Evolutionary conservation across 2,888 invertebrate genomes (phyloP).

Genomic region (Synergus itoensis): DNA sequence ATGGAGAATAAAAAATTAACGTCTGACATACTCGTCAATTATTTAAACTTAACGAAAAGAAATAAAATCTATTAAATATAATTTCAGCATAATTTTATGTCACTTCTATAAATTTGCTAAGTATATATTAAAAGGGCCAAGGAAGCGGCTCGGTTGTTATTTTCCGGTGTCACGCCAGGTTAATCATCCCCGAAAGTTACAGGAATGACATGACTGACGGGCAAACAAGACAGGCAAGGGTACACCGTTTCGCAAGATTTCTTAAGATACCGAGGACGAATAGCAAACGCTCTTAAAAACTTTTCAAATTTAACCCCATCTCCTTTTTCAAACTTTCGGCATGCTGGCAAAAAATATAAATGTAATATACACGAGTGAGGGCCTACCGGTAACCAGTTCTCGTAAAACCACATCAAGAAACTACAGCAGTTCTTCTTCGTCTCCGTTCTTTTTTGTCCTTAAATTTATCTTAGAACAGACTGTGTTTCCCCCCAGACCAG

Average conservation of each 20-base stretch:
- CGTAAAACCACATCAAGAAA: constrained; percentile 38
- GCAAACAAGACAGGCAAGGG: constrained; percentile 67
- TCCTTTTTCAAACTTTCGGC: constrained; percentile 52
- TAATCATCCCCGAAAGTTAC: constrained; percentile 73
- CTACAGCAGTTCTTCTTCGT: constrained; percentile 36
- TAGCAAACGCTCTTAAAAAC: constrained; percentile 59
- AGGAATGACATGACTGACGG: constrained; percentile 70
- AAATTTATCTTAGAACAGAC: constrained; percentile 3
- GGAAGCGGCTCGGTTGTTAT: constrained; percentile 22
- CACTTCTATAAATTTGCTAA: background rate
- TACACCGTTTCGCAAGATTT: constrained; percentile 27
- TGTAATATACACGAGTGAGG: constrained; percentile 55
- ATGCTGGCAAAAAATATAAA: constrained; percentile 55
- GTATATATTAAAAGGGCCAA: constrained; percentile 18
- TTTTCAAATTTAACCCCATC: constrained; percentile 77
- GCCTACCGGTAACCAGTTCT: constrained; percentile 43
- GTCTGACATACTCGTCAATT: background rate
- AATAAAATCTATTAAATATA: background rate
- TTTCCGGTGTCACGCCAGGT: constrained; percentile 70
- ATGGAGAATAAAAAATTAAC: background rate
- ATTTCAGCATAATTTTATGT: background rate
- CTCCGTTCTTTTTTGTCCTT: constrained; percentile 6
- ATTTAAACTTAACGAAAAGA: background rate
- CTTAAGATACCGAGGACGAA: constrained; percentile 37
- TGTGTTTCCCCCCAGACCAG: background rate